phyloP scores from a whole-genome alignment of 1,140 invertebrate genomes.

The Saccostrea glomerata region DNA sequence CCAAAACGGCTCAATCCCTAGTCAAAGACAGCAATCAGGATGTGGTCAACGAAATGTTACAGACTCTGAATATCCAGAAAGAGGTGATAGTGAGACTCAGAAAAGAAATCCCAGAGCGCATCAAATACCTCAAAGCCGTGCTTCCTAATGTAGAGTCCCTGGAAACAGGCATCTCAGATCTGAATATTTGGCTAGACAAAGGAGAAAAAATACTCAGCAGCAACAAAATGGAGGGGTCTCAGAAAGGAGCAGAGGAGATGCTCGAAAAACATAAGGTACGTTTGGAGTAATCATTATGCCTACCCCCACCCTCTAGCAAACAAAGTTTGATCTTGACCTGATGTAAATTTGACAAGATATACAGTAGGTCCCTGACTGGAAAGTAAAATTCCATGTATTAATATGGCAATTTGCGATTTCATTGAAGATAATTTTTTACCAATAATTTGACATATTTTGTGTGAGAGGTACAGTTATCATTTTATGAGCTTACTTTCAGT shows the following conservation, averaged over 20 bases:
- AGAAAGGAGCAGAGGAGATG: conserved; percentile 86
- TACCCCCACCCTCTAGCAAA: too few species aligned
- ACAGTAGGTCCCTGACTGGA: too few species aligned
- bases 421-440: too few species aligned
- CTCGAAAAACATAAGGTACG: conserved; percentile 89
- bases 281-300: background rate
- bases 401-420: too few species aligned
- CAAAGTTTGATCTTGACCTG: too few species aligned
- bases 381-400: too few species aligned
- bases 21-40: conserved; percentile 94
- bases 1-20: conserved; percentile 92
- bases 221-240: conserved; percentile 84
- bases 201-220: conserved; percentile 87
- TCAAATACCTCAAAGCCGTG: conserved; percentile 79
- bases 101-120: conserved; percentile 80
- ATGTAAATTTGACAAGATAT: too few species aligned
- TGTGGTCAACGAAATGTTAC: conserved; percentile 94
- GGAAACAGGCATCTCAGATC: conserved; percentile 91
- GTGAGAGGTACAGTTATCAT: too few species aligned
- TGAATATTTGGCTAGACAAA: conserved; percentile 90
- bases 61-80: conserved; percentile 90
- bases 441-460: too few species aligned
- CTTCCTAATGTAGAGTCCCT: conserved; percentile 93
- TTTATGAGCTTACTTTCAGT: too few species aligned
- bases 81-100: conserved; percentile 90